Evolutionary conservation across 2,888 invertebrate species (phyloP).

Genomic region (Agrochola circellaris): DNA sequence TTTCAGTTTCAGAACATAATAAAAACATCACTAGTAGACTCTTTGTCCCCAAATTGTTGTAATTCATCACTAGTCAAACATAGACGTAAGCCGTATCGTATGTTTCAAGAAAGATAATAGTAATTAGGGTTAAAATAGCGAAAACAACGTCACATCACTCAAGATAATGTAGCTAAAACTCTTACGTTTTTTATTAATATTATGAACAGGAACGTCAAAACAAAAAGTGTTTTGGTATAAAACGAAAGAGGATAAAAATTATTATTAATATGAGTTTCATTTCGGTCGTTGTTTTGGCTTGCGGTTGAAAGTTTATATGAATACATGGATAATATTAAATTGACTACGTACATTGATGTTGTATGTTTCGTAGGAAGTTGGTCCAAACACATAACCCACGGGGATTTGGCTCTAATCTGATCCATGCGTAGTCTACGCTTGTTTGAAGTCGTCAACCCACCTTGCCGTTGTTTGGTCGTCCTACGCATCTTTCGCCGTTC

Average conservation of each 20-base stretch:
- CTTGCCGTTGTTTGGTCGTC: constrained; percentile 39
- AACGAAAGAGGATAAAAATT: not conserved
- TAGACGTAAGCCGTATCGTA: constrained; percentile 27
- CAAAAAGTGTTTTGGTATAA: constrained; percentile 21
- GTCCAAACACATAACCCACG: constrained; percentile 20
- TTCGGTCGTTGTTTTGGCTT: constrained; percentile 4
- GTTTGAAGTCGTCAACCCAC: constrained; percentile 44
- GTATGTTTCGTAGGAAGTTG: constrained; percentile 17
- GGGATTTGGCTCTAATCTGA: constrained; percentile 19
- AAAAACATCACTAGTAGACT: constrained; percentile 16
- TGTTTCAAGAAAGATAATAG: constrained; percentile 49
- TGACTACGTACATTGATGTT: not conserved
- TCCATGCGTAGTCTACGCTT: constrained; percentile 29
- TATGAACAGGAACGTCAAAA: constrained; percentile 39
- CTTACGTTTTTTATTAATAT: constrained; percentile 27
- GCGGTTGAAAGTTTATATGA: not conserved
- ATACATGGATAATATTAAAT: not conserved
- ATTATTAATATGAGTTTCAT: not conserved
- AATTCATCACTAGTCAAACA: constrained; percentile 44
- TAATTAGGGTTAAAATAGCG: constrained; percentile 63
- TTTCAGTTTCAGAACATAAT: not conserved
- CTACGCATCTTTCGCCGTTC: constrained; percentile 47
- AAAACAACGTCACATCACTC: constrained; percentile 64
- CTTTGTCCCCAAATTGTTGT: constrained; percentile 29
- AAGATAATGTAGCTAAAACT: constrained; percentile 56